These are phyloP conservation scores for Leptopilina boulardi DNA, from an alignment of 1,140 invertebrate genomes.

Conservation along the genomic window DNA sequence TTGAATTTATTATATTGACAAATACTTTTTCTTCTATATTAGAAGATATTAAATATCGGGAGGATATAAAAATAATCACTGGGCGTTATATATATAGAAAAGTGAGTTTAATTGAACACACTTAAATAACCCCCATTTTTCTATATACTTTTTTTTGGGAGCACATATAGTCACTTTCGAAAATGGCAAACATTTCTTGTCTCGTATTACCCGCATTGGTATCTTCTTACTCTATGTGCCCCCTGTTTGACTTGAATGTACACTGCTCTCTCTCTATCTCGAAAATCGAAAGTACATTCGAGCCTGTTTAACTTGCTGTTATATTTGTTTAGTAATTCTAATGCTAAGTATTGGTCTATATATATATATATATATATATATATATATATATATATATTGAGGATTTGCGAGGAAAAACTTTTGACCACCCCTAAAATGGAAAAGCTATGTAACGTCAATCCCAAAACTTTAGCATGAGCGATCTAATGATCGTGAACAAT, in stretches of 20 bases:
- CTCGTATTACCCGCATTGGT: slow-evolving; percentile 21
- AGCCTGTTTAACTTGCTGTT: slow-evolving; percentile 24
- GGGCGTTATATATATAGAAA: no score
- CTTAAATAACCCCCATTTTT: slow-evolving; percentile 6
- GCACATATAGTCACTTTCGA: slow-evolving; percentile 6
- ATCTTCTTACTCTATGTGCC: slow-evolving; percentile 19
- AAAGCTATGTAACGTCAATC: slow-evolving; percentile 25
- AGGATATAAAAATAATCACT: background rate
- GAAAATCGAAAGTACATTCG: slow-evolving; percentile 6
- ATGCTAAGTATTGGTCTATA: background rate
- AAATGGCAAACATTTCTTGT: slow-evolving; percentile 22
- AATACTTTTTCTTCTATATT: background rate
- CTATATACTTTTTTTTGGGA: background rate
- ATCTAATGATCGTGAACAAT: slow-evolving; percentile 17
- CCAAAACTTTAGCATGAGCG: slow-evolving; percentile 23
- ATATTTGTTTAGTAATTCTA: slow-evolving; percentile 28
- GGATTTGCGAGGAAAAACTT: background rate
- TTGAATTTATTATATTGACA: background rate
- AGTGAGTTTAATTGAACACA: background rate
- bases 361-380: no score
- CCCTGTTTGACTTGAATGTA: slow-evolving; percentile 8
- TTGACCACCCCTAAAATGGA: slow-evolving; percentile 17
- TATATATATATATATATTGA: background rate
- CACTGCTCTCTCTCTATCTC: background rate
- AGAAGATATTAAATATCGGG: background rate